Conservation (phyloP, 1,140 invertebrate genomes). For the Drosophila suzukii region DNA sequence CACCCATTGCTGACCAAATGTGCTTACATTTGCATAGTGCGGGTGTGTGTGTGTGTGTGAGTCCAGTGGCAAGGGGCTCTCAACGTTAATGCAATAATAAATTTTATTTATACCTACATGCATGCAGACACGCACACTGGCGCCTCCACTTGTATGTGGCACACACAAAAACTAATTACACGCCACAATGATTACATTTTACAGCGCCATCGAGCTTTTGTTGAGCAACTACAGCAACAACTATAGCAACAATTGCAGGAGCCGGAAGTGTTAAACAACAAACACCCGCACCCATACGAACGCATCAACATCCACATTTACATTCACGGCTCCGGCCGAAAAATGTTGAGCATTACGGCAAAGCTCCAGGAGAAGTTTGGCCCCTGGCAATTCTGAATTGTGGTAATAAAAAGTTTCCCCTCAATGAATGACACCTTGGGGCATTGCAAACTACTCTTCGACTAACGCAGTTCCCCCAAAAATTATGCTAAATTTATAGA, state of each 20-base stretch:
- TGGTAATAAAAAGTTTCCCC: slow-evolving; percentile 45
- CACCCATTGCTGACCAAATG: slow-evolving; percentile 4
- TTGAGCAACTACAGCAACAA: slow-evolving; percentile 26
- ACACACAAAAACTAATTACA: slow-evolving; percentile 79
- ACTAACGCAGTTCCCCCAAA: slow-evolving; percentile 17
- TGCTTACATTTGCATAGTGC: slow-evolving; percentile 25
- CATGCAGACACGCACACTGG: slow-evolving; percentile 13
- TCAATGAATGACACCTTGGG: slow-evolving; percentile 52
- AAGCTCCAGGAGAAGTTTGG: slow-evolving; percentile 13
- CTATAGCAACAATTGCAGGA: slow-evolving; percentile 6
- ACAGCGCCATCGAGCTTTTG: slow-evolving; percentile 64
- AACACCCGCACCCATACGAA: neutral
- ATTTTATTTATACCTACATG: slow-evolving; percentile 58
- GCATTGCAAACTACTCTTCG: slow-evolving; percentile 33
- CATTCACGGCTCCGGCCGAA: neutral
- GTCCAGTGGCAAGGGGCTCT: neutral
- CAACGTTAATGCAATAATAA: slow-evolving; percentile 63
- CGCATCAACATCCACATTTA: neutral
- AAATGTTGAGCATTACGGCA: slow-evolving; percentile 25
- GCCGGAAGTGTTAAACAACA: slow-evolving; percentile 44
- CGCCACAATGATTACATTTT: slow-evolving; percentile 81
- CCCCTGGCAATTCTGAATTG: slow-evolving; percentile 28
- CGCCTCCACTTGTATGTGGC: slow-evolving; percentile 22
- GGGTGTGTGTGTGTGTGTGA: slow-evolving; percentile 7
- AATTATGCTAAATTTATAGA: slow-evolving; percentile 24